A percentile compares a stretch with the other conserved stretches of the same genome.
Evolutionary conservation across 2,797 vertebrate genomes (phyloP).

Genomic region (Discoglossus pictus): DNA sequence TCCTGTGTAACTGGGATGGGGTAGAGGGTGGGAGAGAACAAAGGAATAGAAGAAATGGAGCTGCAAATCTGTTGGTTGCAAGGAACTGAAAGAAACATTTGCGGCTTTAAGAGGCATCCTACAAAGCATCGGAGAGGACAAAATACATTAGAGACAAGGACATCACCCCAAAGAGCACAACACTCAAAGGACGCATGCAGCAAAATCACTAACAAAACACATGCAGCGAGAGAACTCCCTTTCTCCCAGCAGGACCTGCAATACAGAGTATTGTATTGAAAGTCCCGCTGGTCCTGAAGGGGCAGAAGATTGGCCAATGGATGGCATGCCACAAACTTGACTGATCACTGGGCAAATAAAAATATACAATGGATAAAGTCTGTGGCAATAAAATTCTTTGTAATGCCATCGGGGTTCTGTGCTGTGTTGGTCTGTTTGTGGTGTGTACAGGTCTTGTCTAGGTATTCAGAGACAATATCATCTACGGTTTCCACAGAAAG

Average conservation of each 20-base stretch:
- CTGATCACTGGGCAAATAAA: constrained; percentile 21
- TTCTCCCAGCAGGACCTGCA: background rate
- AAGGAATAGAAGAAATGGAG: constrained; percentile 24
- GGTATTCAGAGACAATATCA: no score
- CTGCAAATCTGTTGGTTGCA: background rate
- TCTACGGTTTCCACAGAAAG: no score
- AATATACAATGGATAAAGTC: constrained; percentile 1
- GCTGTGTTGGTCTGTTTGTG: background rate
- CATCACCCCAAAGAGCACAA: background rate
- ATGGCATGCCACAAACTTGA: constrained; percentile 19
- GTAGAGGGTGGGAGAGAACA: constrained; percentile 43
- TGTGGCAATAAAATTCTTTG: constrained; percentile 40
- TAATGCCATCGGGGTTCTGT: constrained; percentile 27
- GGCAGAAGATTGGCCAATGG: background rate
- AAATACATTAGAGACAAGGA: no score
- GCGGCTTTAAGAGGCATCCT: background rate
- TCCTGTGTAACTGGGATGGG: constrained; percentile 46
- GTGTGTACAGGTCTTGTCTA: background rate
- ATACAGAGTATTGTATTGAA: background rate
- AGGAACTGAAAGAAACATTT: background rate
- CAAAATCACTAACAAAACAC: background rate
- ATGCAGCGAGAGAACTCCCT: background rate
- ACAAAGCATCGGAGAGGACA: background rate
- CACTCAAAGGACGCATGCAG: constrained; percentile 8
- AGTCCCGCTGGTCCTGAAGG: background rate